phyloP scores from a whole-genome alignment of 37 sponge, comb jelly and placozoan species.

The Mnemiopsis leidyi region DNA sequence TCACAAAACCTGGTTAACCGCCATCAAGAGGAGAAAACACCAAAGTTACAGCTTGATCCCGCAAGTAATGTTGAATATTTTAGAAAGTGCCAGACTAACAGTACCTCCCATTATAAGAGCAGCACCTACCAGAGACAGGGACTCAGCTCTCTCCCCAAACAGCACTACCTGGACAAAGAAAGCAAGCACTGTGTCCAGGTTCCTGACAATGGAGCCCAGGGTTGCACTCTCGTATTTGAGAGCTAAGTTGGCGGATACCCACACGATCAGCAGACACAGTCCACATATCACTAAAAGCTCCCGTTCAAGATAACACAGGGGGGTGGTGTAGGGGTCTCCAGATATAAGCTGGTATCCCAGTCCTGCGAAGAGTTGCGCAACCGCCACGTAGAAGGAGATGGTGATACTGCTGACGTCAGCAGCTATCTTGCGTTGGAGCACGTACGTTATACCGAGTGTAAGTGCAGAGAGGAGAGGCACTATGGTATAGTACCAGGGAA shows the following conservation, averaged over 20 bases:
- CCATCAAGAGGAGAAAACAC: too few relatives aligned
- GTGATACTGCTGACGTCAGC: neutral
- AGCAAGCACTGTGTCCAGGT: conserved; percentile 25
- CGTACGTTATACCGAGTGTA: neutral
- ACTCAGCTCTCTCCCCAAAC: neutral
- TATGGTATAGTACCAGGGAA: neutral
- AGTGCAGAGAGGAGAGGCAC: neutral
- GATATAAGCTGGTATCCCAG: neutral
- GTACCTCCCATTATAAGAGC: conserved; percentile 16
- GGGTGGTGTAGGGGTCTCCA: neutral
- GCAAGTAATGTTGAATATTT: conserved; percentile 4
- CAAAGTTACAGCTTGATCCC: conserved; percentile 13
- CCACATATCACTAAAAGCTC: neutral
- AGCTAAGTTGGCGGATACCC: neutral
- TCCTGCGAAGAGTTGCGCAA: neutral
- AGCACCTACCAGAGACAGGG: conserved; percentile 30
- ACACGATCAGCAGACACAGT: neutral
- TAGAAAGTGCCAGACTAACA: neutral
- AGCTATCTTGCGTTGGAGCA: neutral
- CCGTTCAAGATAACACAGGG: neutral
- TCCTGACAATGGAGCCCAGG: conserved; percentile 13
- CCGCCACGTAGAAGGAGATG: neutral
- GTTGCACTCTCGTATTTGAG: conserved; percentile 18
- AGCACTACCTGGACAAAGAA: neutral
- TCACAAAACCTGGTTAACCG: too few relatives aligned